These are phyloP conservation scores for Prolemur simus DNA, from an alignment of 2,113 vertebrate genomes.

Conservation along the genomic window DNA sequence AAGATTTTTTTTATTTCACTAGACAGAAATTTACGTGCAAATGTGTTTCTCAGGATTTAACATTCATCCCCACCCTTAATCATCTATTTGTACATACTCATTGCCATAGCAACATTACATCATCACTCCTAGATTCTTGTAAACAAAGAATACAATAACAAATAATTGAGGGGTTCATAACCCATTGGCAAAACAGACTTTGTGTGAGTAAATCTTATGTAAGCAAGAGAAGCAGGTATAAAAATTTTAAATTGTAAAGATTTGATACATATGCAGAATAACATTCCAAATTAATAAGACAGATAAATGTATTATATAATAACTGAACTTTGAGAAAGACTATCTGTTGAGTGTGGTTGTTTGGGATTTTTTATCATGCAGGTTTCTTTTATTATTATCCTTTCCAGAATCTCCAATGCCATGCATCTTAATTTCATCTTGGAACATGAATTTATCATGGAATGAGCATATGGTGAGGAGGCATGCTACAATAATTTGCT, in stretches of 20 bases:
- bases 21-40: conserved; percentile 50
- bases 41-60: conserved; percentile 54
- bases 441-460: conserved; percentile 43
- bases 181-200: conserved; percentile 24
- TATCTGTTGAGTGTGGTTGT: neutral
- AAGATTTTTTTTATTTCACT: conserved; percentile 10
- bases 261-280: neutral
- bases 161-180: conserved; percentile 57
- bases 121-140: conserved; percentile 49
- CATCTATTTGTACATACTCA: conserved; percentile 63
- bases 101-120: conserved; percentile 66
- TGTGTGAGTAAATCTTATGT: conserved; percentile 42
- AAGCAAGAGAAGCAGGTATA: neutral
- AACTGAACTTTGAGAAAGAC: conserved; percentile 38
- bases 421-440: conserved; percentile 61
- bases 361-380: neutral
- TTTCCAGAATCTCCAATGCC: conserved; percentile 31
- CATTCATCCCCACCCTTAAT: conserved; percentile 19
- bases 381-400: conserved; percentile 27
- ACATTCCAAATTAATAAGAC: neutral
- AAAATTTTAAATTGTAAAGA: neutral
- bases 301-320: neutral
- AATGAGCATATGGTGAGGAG: conserved; percentile 64
- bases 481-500: conserved; percentile 41
- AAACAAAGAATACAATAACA: conserved; percentile 53